Conservation (phyloP, 2,888 invertebrate genomes). For the Oscheius onirici region DNA sequence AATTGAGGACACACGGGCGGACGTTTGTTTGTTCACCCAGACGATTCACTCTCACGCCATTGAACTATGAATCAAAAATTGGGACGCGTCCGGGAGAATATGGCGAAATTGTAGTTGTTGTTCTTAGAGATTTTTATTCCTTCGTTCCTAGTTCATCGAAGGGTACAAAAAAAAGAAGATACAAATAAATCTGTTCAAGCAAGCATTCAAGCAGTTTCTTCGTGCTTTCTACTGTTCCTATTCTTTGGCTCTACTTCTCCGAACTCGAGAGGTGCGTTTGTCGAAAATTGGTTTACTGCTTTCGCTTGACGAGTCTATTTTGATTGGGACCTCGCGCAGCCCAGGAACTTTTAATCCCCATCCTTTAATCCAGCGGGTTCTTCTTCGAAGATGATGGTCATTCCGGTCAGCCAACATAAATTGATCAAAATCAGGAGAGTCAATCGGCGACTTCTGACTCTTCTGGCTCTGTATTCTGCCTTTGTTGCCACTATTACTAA, state of each 20-base stretch:
- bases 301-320: constrained; percentile 24
- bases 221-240: too few species aligned
- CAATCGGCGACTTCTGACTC: constrained; percentile 61
- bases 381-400: constrained; percentile 58
- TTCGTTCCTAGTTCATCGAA: too few species aligned
- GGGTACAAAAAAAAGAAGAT: too few species aligned
- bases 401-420: constrained; percentile 68
- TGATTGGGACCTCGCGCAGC: constrained; percentile 18
- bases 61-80: too few species aligned
- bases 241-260: neutral
- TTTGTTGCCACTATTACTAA: constrained; percentile 54
- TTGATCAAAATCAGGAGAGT: constrained; percentile 67
- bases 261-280: neutral
- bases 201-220: neutral
- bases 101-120: too few species aligned
- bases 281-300: constrained; percentile 27
- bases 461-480: constrained; percentile 58
- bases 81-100: too few species aligned
- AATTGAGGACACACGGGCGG: constrained; percentile 11
- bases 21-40: constrained; percentile 8
- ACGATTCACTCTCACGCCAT: neutral
- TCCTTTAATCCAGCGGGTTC: neutral
- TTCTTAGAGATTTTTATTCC: too few species aligned
- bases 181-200: too few species aligned
- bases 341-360: neutral